phyloP scores from a whole-genome alignment of 1,140 invertebrate species.

The Macrobrachium nipponense region DNA sequence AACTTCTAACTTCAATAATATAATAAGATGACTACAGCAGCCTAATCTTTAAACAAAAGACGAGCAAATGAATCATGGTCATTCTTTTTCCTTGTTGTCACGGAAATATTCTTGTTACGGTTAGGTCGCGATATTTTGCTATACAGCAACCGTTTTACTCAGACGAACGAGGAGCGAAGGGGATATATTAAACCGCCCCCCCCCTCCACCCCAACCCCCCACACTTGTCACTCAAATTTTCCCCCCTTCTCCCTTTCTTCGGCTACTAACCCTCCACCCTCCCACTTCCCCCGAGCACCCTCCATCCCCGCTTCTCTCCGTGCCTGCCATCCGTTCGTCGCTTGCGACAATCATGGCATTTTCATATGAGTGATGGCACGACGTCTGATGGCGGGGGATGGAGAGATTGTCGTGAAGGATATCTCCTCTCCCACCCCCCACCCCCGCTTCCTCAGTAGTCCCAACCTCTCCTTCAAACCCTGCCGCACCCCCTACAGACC shows the following conservation, averaged over 20 bases:
- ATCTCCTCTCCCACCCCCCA: background rate
- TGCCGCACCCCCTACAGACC: background rate
- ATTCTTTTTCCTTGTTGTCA: too few species aligned
- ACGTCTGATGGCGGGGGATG: too few species aligned
- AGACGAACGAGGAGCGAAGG: background rate
- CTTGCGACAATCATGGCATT: background rate
- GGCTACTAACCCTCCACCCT: background rate
- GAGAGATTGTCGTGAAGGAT: too few species aligned
- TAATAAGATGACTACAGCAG: too few species aligned
- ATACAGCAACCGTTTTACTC: too few species aligned
- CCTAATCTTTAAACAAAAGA: too few species aligned
- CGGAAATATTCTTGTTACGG: too few species aligned
- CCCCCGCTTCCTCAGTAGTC: background rate
- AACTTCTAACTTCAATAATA: too few species aligned
- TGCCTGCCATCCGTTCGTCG: background rate
- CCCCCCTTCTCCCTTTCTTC: background rate
- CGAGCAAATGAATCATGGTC: too few species aligned
- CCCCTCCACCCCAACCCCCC: background rate
- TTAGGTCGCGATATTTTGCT: too few species aligned
- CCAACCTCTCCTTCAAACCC: background rate
- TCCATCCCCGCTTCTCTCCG: too few species aligned
- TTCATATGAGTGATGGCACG: too few species aligned
- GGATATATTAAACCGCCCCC: background rate
- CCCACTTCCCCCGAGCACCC: background rate
- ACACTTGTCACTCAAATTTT: background rate